Evolutionary conservation across 2,797 vertebrate genomes (phyloP).

Genomic region (Sebastes kiyomatsui): DNA sequence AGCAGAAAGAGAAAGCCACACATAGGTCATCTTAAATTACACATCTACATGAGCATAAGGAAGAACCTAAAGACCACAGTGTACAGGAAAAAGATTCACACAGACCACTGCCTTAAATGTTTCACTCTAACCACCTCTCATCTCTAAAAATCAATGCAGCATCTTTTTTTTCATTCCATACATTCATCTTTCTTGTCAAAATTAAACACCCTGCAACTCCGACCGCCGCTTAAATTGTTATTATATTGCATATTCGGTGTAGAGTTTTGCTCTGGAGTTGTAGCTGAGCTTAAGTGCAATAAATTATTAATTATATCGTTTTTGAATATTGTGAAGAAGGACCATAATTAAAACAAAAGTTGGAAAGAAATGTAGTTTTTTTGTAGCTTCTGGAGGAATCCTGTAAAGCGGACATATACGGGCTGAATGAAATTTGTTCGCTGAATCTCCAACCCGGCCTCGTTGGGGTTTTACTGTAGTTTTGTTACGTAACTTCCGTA

Average conservation of each 20-base stretch:
- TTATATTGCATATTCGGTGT: not conserved
- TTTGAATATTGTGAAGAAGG: not conserved
- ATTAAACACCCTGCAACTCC: not conserved
- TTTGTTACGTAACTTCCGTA: too few species aligned
- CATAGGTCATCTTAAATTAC: not conserved
- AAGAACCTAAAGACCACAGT: too few species aligned
- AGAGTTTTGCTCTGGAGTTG: too few species aligned
- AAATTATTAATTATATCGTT: not conserved
- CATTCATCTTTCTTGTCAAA: not conserved
- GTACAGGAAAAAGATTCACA: too few species aligned
- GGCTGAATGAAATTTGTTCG: accelerated
- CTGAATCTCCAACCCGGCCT: too few species aligned
- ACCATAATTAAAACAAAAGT: not conserved
- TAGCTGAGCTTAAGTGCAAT: not conserved
- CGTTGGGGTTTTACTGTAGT: too few species aligned
- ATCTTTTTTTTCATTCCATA: not conserved
- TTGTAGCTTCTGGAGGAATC: not conserved
- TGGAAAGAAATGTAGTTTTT: not conserved
- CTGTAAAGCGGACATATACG: too few species aligned
- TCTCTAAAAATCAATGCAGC: not conserved
- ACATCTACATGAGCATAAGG: too few species aligned
- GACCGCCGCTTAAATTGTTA: not conserved
- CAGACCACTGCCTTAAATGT: too few species aligned
- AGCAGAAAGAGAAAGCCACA: not conserved
- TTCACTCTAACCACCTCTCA: accelerated